A percentile compares a stretch with the other conserved stretches of the same genome.
phyloP scores from a whole-genome alignment of 2,113 vertebrate genomes.

The Argyrosomus japonicus region DNA sequence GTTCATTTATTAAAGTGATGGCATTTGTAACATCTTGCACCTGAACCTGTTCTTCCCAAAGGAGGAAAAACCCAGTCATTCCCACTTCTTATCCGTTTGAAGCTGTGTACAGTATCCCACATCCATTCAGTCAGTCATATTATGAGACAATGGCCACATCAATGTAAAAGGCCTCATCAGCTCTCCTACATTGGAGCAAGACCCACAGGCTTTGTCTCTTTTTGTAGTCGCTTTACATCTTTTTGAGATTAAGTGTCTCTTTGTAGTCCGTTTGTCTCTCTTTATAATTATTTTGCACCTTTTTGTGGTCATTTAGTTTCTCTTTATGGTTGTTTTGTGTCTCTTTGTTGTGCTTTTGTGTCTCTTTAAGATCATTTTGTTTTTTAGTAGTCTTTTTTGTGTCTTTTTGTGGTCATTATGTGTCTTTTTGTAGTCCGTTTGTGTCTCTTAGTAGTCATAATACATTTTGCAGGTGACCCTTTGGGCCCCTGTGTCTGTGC shows the following conservation, averaged over 20 bases:
- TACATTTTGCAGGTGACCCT: neutral
- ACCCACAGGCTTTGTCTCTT: neutral
- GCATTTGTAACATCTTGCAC: slow-evolving; percentile 47
- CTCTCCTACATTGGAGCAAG: neutral
- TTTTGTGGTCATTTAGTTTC: neutral
- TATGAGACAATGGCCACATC: slow-evolving; percentile 13
- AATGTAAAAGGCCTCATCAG: neutral
- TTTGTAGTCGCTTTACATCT: neutral
- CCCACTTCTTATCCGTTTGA: neutral
- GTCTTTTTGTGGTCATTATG: neutral
- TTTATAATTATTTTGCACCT: neutral
- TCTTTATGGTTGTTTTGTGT: neutral
- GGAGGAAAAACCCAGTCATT: slow-evolving; percentile 23
- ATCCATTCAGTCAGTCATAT: neutral
- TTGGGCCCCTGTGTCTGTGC: neutral
- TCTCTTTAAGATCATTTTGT: neutral
- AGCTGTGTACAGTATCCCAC: slow-evolving; percentile 10
- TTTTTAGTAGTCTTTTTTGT: neutral
- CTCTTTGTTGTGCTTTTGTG: neutral
- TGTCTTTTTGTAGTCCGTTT: neutral
- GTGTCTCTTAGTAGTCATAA: neutral
- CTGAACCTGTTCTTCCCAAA: slow-evolving; percentile 24
- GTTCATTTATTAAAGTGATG: slow-evolving; percentile 67
- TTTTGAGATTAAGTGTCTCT: neutral
- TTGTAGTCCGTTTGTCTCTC: neutral